Evolutionary conservation across 2,113 vertebrate species (phyloP).

Genomic region (Sclerurus mexicanus): DNA sequence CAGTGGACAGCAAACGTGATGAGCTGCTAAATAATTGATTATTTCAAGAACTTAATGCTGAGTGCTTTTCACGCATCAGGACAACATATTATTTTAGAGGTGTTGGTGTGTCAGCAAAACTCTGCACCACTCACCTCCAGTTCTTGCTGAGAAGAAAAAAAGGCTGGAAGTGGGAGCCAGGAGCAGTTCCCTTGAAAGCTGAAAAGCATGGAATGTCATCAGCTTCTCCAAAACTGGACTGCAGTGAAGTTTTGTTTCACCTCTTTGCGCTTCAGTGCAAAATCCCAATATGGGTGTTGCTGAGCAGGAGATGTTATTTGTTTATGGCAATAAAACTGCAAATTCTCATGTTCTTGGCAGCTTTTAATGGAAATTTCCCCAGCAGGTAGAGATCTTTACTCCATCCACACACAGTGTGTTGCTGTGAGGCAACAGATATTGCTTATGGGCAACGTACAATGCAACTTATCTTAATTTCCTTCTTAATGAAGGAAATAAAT

Average conservation of each 20-base stretch:
- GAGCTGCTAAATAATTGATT: slow-evolving; percentile 65
- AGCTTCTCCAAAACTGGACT: neutral
- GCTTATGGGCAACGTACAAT: neutral
- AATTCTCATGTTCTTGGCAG: neutral
- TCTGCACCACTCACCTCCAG: neutral
- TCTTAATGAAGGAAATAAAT: no score
- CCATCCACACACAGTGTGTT: neutral
- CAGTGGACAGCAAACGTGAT: slow-evolving; percentile 45
- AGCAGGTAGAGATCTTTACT: neutral
- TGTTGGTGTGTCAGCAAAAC: slow-evolving; percentile 54
- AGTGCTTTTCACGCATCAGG: slow-evolving; percentile 46
- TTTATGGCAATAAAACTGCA: neutral
- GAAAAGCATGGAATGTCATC: neutral
- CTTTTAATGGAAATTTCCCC: neutral
- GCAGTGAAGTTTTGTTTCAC: neutral
- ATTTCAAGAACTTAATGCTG: slow-evolving; percentile 45
- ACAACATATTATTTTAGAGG: slow-evolving; percentile 33
- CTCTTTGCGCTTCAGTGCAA: neutral
- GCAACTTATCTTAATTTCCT: neutral
- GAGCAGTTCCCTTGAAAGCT: neutral
- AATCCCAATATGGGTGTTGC: neutral
- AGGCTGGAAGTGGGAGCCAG: neutral
- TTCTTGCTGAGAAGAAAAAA: neutral
- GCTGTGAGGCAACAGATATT: neutral
- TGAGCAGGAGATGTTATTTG: neutral